phyloP scores from a whole-genome alignment of 2,113 vertebrate genomes.

The Gila orcuttii region DNA sequence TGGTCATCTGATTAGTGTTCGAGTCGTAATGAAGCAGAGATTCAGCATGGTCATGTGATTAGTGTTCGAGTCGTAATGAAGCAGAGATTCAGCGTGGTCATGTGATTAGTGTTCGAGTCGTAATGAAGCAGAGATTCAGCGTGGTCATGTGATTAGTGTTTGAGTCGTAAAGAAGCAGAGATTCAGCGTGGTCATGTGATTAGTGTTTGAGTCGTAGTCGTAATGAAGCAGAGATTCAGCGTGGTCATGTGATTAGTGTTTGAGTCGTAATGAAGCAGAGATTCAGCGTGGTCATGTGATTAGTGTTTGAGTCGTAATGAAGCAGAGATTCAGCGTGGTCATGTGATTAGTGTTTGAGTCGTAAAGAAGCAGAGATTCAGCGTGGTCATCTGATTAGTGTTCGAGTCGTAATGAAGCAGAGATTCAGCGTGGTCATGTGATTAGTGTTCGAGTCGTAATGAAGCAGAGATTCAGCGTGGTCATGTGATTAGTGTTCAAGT shows the following conservation, averaged over 20 bases:
- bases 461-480: background rate
- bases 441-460: background rate
- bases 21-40: background rate
- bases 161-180: background rate
- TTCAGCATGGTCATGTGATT: background rate
- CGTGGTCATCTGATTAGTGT: background rate
- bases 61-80: background rate
- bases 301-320: background rate
- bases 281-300: background rate
- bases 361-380: background rate
- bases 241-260: background rate
- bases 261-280: background rate
- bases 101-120: conserved; percentile 5
- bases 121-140: background rate
- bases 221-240: background rate
- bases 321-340: background rate
- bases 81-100: background rate
- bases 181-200: background rate
- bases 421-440: background rate
- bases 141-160: background rate
- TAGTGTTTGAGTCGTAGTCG: background rate
- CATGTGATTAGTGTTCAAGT: conserved; percentile 11
- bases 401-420: background rate
- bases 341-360: conserved; percentile 15
- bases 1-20: background rate